Conservation (phyloP, 2,113 vertebrate genomes). For the Anoplopoma fimbria region DNA sequence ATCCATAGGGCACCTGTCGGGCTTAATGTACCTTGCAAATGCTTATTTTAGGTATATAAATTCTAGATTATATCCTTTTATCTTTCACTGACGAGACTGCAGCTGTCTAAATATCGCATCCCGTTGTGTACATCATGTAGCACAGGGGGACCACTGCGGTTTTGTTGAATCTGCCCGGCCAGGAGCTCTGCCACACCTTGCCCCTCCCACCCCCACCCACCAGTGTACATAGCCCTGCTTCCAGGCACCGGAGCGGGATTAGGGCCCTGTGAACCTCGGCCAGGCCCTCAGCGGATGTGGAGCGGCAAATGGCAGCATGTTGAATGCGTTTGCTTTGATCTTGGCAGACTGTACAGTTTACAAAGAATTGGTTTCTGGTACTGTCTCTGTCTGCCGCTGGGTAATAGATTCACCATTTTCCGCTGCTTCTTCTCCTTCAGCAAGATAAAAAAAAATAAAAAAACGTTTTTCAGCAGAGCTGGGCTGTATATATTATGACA, state of each 20-base stretch:
- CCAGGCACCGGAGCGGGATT: constrained; percentile 56
- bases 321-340: constrained; percentile 75
- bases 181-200: constrained; percentile 58
- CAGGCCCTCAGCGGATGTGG: constrained; percentile 64
- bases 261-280: constrained; percentile 69
- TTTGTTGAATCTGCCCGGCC: constrained; percentile 53
- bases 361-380: constrained; percentile 64
- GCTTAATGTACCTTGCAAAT: constrained; percentile 30
- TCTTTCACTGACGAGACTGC: constrained; percentile 7
- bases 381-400: constrained; percentile 52
- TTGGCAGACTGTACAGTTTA: constrained; percentile 65
- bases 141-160: constrained; percentile 15
- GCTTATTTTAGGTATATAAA: constrained; percentile 17
- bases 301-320: constrained; percentile 71
- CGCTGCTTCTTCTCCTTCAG: constrained; percentile 56
- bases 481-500: constrained; percentile 54
- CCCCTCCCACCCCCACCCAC: not conserved
- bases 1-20: not conserved
- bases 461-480: constrained; percentile 34
- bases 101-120: constrained; percentile 33
- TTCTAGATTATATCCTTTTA: constrained; percentile 5
- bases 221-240: constrained; percentile 5
- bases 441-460: not conserved
- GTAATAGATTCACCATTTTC: constrained; percentile 63
- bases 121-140: constrained; percentile 21